Percentiles rank a stretch among this genome's conserved stretches.
Evolutionary conservation across 2,888 invertebrate species (phyloP).

Genomic region (Sceliomorpha sp.): DNA sequence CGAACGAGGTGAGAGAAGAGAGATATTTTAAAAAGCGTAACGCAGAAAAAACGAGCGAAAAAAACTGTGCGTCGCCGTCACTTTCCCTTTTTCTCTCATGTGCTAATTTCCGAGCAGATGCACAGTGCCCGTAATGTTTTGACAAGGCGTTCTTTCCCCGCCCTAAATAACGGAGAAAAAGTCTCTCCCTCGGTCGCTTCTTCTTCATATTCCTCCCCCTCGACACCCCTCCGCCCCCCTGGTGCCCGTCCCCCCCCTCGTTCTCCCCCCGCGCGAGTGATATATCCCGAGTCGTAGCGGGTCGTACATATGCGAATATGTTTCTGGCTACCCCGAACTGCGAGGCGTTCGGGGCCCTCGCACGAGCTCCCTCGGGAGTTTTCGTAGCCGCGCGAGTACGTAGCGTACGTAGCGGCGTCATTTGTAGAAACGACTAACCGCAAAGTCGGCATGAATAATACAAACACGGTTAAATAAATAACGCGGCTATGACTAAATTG

Average conservation of each 20-base stretch:
- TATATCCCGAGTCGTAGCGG: conserved; percentile 3
- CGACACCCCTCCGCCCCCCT: conserved; percentile 2
- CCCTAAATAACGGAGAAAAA: conserved; percentile 25
- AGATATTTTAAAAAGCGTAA: too few relatives aligned
- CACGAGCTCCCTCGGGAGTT: conserved; percentile 25
- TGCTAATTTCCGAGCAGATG: conserved; percentile 48
- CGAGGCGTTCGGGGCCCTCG: conserved; percentile 16
- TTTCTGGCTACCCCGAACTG: conserved; percentile 7
- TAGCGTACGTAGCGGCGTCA: too few relatives aligned
- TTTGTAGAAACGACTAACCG: conserved; percentile 53
- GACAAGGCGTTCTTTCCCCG: conserved; percentile 46
- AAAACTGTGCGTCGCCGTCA: conserved; percentile 12
- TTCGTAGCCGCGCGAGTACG: conserved; percentile 35
- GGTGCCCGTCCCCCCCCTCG: too few relatives aligned
- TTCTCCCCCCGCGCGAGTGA: too few relatives aligned
- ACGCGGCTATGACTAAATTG: conserved; percentile 43
- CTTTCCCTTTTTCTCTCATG: conserved; percentile 27
- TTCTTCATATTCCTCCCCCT: too few relatives aligned
- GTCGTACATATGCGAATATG: neutral
- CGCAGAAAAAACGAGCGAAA: too few relatives aligned
- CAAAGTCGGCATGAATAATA: conserved; percentile 51
- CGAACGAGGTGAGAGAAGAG: too few relatives aligned
- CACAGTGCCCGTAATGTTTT: conserved; percentile 43
- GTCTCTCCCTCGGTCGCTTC: conserved; percentile 32
- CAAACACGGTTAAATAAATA: conserved; percentile 48